Percentiles rank a stretch among this genome's conserved stretches.
Conservation (phyloP, 2,888 invertebrate genomes). For the Cataglyphis albicans region DNA sequence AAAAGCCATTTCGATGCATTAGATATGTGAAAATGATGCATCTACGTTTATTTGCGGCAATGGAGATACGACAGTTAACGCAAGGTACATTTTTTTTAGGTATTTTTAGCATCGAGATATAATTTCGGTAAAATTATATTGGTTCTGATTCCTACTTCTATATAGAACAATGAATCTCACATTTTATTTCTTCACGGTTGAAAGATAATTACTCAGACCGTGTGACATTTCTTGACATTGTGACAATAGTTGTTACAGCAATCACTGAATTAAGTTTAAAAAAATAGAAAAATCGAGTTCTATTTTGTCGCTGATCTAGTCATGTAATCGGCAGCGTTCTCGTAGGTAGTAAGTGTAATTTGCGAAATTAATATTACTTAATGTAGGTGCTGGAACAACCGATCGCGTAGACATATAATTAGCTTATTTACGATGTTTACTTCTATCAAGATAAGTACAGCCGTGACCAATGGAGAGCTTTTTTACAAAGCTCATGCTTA, state of each 20-base stretch:
- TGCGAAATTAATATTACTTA: constrained; percentile 16
- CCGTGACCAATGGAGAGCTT: background rate
- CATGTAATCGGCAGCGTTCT: constrained; percentile 34
- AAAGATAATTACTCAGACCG: background rate
- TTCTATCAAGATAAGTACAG: background rate
- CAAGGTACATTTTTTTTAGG: constrained; percentile 23
- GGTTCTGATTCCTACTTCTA: background rate
- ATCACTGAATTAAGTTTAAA: background rate
- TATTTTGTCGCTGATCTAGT: constrained; percentile 51
- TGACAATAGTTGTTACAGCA: background rate
- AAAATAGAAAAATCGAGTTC: constrained; percentile 1
- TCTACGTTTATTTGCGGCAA: background rate
- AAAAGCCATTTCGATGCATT: constrained; percentile 23
- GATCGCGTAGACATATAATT: background rate
- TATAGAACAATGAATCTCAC: background rate
- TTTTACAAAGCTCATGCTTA: background rate
- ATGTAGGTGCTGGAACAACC: background rate
- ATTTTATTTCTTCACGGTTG: background rate
- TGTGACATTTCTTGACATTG: background rate
- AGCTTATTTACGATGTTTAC: background rate
- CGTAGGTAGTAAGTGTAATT: constrained; percentile 10
- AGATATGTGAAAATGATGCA: background rate
- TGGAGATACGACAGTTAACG: constrained; percentile 18
- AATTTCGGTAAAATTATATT: constrained; percentile 17
- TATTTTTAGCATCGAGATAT: constrained; percentile 8